Conservation (phyloP, 2,797 vertebrate species). For the Psittacula derbiana region DNA sequence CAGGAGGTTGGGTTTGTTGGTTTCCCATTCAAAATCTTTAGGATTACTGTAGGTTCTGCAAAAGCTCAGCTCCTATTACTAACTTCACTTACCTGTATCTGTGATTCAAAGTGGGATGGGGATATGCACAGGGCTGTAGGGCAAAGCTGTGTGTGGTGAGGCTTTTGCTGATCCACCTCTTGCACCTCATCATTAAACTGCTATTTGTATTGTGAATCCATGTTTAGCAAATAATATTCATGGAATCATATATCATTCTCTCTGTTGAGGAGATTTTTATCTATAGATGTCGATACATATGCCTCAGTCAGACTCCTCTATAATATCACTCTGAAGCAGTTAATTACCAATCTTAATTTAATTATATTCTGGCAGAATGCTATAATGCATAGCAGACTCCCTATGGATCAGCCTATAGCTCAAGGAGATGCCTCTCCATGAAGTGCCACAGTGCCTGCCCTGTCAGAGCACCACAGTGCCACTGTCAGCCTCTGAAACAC, state of each 20-base stretch:
- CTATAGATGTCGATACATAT: neutral
- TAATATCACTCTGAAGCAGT: neutral
- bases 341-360: neutral
- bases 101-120: neutral
- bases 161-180: neutral
- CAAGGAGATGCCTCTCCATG: neutral
- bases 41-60: neutral
- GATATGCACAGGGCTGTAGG: neutral
- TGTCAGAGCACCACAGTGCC: neutral
- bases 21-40: neutral
- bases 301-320: neutral
- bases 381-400: neutral
- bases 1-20: neutral
- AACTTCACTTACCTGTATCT: neutral
- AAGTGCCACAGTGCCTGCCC: neutral
- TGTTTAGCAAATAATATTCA: neutral
- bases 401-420: neutral
- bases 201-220: neutral
- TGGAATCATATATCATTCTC: neutral
- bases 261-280: neutral
- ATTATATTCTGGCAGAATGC: neutral
- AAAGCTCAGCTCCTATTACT: neutral
- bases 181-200: accelerated
- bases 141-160: neutral
- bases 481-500: accelerated